Conservation (phyloP, 2,888 invertebrate species). For the Meiosimyza platycephala region DNA sequence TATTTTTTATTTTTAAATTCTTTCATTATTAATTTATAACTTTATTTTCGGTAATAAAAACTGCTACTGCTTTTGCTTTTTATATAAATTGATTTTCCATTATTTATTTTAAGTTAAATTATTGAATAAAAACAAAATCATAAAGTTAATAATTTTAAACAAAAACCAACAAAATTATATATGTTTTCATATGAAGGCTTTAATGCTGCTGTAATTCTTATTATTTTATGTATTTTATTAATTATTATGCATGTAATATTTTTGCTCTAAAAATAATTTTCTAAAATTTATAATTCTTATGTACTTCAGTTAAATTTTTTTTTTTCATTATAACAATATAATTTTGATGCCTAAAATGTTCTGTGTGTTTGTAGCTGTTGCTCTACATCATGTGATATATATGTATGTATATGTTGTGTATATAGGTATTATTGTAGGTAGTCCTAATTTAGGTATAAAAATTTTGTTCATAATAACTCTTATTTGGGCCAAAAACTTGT, state of each 20-base stretch:
- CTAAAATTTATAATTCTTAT: neutral
- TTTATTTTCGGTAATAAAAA: slow-evolving; percentile 33
- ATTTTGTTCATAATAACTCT: neutral
- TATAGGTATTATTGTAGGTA: too few species aligned
- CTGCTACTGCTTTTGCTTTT: slow-evolving; percentile 24
- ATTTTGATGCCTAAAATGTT: slow-evolving; percentile 9
- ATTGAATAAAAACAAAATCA: slow-evolving; percentile 42
- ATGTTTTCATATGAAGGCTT: slow-evolving; percentile 19
- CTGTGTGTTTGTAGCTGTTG: slow-evolving; percentile 12
- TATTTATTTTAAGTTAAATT: slow-evolving; percentile 37
- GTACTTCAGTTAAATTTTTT: slow-evolving; percentile 4
- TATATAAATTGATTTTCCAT: slow-evolving; percentile 39
- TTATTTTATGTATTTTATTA: neutral
- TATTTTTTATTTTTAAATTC: slow-evolving; percentile 39
- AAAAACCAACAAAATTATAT: slow-evolving; percentile 40
- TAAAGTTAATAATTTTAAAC: slow-evolving; percentile 24
- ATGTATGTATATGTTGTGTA: too few species aligned
- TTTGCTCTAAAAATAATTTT: too few species aligned
- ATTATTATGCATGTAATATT: neutral
- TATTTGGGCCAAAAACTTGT: slow-evolving; percentile 29
- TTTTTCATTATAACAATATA: neutral
- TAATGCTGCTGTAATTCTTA: slow-evolving; percentile 15
- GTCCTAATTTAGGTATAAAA: slow-evolving; percentile 17
- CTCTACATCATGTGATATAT: neutral
- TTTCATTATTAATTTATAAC: slow-evolving; percentile 27